Conservation (phyloP, 2,888 invertebrate species). For the Sericinus montela region DNA sequence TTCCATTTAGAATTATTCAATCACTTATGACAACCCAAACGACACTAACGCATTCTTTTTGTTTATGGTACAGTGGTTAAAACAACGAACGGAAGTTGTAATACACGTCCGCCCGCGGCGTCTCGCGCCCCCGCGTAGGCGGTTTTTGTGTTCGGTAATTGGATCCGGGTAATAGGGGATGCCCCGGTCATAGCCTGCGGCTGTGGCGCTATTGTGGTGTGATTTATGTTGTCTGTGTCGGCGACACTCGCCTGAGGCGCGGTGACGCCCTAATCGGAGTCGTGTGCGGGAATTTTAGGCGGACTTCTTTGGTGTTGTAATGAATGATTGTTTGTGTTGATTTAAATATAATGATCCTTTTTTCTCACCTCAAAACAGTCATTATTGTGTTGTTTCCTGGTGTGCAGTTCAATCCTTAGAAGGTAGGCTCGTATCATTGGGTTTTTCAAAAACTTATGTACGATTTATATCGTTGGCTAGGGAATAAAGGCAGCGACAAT, state of each 20-base stretch:
- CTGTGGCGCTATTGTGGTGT: conserved; percentile 39
- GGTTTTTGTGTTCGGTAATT: conserved; percentile 42
- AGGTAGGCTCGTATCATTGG: too few relatives aligned
- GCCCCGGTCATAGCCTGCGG: conserved; percentile 33
- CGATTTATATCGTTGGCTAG: too few relatives aligned
- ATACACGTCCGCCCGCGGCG: conserved; percentile 31
- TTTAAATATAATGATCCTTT: too few relatives aligned
- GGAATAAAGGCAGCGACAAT: too few relatives aligned
- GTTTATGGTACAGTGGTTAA: conserved; percentile 32
- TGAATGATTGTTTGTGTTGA: too few relatives aligned
- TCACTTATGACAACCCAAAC: too few relatives aligned
- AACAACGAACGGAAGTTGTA: conserved; percentile 39
- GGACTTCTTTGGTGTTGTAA: too few relatives aligned
- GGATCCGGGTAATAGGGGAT: conserved; percentile 36
- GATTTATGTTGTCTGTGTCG: conserved; percentile 43
- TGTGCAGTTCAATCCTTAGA: too few relatives aligned
- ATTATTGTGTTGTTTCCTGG: too few relatives aligned
- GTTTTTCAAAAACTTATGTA: too few relatives aligned
- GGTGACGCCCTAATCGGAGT: conserved; percentile 25
- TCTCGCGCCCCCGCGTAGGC: conserved; percentile 29
- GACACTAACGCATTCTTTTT: background rate
- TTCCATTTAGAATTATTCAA: too few relatives aligned
- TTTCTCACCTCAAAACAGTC: too few relatives aligned
- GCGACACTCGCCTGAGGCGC: conserved; percentile 33
- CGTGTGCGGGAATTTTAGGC: background rate